Conservation (phyloP, 2,888 invertebrate genomes). For the Muscina levida region DNA sequence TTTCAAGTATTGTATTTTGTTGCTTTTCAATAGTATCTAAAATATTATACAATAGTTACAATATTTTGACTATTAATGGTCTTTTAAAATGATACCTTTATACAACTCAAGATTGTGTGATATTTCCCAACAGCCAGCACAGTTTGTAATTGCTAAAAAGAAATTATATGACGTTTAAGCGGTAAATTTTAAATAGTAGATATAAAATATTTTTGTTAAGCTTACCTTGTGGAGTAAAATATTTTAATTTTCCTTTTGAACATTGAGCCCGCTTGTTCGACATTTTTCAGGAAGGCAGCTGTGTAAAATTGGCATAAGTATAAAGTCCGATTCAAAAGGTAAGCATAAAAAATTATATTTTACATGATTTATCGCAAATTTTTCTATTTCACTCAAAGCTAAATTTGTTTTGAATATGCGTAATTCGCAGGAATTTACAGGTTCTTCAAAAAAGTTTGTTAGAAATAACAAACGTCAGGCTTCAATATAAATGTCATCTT, state of each 20-base stretch:
- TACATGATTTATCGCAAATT: constrained; percentile 6
- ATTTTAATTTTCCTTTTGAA: constrained; percentile 7
- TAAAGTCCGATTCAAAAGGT: background rate
- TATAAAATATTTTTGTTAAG: background rate
- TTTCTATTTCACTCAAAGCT: constrained; percentile 20
- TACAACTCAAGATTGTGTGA: background rate
- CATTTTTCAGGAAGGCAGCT: constrained; percentile 9
- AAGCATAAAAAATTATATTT: constrained; percentile 13
- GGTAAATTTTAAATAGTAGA: background rate
- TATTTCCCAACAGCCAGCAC: background rate
- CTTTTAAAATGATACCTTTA: background rate
- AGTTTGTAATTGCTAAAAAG: background rate
- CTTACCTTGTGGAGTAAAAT: background rate
- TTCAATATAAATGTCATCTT: constrained; percentile 2
- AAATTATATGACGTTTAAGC: too few relatives aligned
- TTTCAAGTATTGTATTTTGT: constrained; percentile 32
- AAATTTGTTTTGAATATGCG: constrained; percentile 33
- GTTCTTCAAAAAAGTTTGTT: constrained; percentile 10
- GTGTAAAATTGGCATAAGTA: constrained; percentile 3
- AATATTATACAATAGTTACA: background rate
- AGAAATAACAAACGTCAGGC: constrained; percentile 6
- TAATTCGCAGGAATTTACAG: constrained; percentile 26
- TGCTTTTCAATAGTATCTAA: constrained; percentile 33
- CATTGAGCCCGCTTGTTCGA: background rate
- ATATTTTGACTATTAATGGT: background rate